A percentile compares a stretch with the other conserved stretches of the same genome.
phyloP scores from a whole-genome alignment of 2,888 invertebrate genomes.

The Psococerastis gibbosa region DNA sequence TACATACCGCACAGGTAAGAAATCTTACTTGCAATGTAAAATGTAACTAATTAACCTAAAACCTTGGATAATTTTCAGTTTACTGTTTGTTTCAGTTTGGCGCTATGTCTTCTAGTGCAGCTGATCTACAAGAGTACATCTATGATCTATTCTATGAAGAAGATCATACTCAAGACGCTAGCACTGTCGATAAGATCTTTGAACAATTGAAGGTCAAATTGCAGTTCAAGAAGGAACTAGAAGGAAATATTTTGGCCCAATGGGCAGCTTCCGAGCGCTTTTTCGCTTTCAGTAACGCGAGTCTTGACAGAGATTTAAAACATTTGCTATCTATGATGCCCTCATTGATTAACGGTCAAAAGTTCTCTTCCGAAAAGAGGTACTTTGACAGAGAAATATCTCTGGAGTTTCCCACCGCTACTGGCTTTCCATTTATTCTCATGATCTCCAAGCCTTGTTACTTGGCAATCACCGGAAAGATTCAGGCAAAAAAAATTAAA shows the following conservation, averaged over 20 bases:
- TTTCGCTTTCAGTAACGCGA: conserved; percentile 33
- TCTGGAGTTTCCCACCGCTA: conserved; percentile 50
- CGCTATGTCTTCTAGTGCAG: conserved; percentile 28
- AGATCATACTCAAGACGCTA: too few relatives aligned
- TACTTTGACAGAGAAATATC: conserved; percentile 35
- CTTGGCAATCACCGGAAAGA: conserved; percentile 31
- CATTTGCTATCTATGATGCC: conserved; percentile 7
- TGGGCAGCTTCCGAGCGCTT: conserved; percentile 29
- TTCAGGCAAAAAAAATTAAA: too few relatives aligned
- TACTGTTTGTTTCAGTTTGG: conserved; percentile 17
- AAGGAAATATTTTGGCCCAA: conserved; percentile 32
- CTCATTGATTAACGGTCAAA: conserved; percentile 27
- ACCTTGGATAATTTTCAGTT: too few relatives aligned
- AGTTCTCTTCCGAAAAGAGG: conserved; percentile 39
- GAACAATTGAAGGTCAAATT: conserved; percentile 35
- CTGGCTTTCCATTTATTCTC: conserved; percentile 48
- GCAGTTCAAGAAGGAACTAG: conserved; percentile 33
- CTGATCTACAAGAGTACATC: conserved; percentile 22
- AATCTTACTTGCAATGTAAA: too few relatives aligned
- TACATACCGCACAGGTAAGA: too few relatives aligned
- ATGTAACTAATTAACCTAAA: too few relatives aligned
- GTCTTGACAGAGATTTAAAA: conserved; percentile 29
- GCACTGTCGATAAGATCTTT: conserved; percentile 32
- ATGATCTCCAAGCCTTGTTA: conserved; percentile 38
- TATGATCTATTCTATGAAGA: too few relatives aligned